Conservation (phyloP, 2,888 invertebrate genomes). For the Dysmachus trigonus region DNA sequence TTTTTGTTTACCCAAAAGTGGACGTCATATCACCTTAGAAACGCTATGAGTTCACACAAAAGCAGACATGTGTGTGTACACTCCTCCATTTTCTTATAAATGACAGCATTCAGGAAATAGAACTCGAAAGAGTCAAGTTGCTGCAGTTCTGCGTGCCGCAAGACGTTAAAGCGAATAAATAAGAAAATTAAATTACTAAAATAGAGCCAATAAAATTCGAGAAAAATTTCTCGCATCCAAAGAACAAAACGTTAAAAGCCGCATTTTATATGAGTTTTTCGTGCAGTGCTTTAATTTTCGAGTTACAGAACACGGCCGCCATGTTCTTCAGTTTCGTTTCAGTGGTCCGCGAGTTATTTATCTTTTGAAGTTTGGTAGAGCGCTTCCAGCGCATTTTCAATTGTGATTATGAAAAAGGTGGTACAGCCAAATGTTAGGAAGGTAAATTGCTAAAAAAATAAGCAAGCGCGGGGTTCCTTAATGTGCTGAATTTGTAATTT, state of each 20-base stretch:
- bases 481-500: constrained; percentile 20
- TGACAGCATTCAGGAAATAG: constrained; percentile 11
- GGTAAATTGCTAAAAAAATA: constrained; percentile 48
- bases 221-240: background rate
- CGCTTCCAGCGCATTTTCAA: constrained; percentile 41
- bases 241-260: background rate
- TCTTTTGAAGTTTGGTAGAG: constrained; percentile 42
- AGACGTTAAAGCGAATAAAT: background rate
- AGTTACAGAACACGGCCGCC: constrained; percentile 45
- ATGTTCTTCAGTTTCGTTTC: constrained; percentile 51
- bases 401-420: constrained; percentile 51
- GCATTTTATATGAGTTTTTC: background rate
- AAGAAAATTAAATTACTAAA: background rate
- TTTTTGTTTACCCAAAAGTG: constrained; percentile 5
- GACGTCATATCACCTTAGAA: constrained; percentile 7
- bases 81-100: background rate
- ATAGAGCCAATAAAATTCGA: background rate
- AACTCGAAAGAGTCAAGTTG: background rate
- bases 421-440: constrained; percentile 50
- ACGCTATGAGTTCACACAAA: background rate
- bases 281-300: constrained; percentile 11
- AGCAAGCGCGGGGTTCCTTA: background rate
- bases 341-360: constrained; percentile 50
- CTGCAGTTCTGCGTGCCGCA: background rate
- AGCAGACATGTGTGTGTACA: background rate